A percentile compares a stretch with the other conserved stretches of the same genome.
Evolutionary conservation across 2,797 vertebrate species (phyloP).

Genomic region (Falco novaeseelandiae): DNA sequence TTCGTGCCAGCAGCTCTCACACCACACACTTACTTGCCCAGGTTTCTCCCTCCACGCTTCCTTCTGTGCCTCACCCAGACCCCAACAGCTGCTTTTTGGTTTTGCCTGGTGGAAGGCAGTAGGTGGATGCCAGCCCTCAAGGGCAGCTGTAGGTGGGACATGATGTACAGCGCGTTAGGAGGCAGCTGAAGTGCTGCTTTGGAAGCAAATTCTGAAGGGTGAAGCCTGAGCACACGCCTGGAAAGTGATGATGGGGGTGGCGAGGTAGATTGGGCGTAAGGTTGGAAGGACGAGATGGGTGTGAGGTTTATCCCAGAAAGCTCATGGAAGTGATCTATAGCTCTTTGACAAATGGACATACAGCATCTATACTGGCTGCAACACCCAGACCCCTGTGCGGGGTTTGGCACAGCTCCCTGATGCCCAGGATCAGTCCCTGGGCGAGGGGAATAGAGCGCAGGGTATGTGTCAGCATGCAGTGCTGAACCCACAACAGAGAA

Average conservation of each 20-base stretch:
- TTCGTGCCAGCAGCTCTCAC: background rate
- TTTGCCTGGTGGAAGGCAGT: background rate
- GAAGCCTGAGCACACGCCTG: background rate
- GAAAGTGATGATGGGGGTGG: background rate
- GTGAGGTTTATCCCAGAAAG: background rate
- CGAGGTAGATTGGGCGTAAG: background rate
- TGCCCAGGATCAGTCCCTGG: accelerated
- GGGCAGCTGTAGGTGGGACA: background rate
- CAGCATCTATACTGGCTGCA: background rate
- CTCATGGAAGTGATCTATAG: background rate
- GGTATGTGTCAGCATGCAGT: accelerated
- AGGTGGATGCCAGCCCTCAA: background rate
- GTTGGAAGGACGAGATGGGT: background rate
- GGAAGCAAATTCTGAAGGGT: background rate
- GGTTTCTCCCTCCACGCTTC: background rate
- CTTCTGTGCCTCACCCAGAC: background rate
- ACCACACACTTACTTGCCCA: accelerated
- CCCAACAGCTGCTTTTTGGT: background rate
- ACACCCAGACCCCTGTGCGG: background rate
- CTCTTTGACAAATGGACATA: background rate
- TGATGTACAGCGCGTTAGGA: accelerated
- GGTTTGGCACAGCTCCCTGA: accelerated
- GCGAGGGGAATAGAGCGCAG: background rate
- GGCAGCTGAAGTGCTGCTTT: background rate
- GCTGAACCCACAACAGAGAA: background rate